Base-by-base conservation (phyloP, 92 coral and sea anemone genomes). In the Virgularia gustaviana region DNA sequence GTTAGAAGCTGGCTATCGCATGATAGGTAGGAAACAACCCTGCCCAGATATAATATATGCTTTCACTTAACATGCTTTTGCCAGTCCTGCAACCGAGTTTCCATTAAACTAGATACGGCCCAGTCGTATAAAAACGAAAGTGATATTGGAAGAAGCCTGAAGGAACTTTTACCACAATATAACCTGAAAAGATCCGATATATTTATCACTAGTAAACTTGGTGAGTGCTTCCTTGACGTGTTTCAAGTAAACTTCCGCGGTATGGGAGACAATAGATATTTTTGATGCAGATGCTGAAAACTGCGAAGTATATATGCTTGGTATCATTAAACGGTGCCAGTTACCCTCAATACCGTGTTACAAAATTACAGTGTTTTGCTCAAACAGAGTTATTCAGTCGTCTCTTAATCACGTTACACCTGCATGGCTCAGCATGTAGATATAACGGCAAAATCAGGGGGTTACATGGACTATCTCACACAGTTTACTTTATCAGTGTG, bases 141-240 rank as follows among this genome's bases (percentile, higher is more conserved):
- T 64, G 89, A 88, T 43, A 88, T 90, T 75, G 97, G 97, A 47
- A 67, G 74, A 68, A 60, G 90, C 41, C 79, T 90, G 41, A 78
- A 81, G 59, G 57, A 63, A 18, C 82, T 90, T 60, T 81, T 74
- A 57, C 88, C 90, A 29, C 88, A 88, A 78, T 85, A 88, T 71
- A 75, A 84, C 25, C 79, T 90, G 36, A 72, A 82, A 37, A 83
- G 97, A 83, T 72, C 80, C 62, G 97, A 90, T 72, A 55, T 90
- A 37, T 90, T 90, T 63, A 83, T 90, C 39, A 90, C 97, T 23
- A 90, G 97, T 76, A 90, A 90, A 81, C 90, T 90, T 30, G 89
- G 97, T 90, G 63, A 83, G 90, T 44, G 37, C 9, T 49, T 13
- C 9, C 2, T 53, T 4, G 1, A 8, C 38, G 10, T 71, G 66